Evolutionary conservation across 37 sponge, comb jelly and placozoan species (phyloP).

Genomic region (Axinella damicornis): DNA sequence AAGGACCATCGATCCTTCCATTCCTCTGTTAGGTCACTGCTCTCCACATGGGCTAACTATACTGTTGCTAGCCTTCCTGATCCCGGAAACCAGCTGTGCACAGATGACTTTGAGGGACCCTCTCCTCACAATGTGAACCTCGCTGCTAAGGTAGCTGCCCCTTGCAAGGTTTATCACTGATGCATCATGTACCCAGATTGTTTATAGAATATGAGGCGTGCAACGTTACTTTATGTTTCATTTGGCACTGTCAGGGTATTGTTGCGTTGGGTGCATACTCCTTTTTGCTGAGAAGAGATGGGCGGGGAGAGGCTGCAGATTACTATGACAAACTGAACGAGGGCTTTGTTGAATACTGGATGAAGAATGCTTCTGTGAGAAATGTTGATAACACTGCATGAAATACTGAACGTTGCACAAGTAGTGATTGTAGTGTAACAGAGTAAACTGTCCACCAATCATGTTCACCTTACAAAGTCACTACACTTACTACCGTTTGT

Average conservation of each 20-base stretch:
- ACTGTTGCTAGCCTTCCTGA: slow-evolving; percentile 63
- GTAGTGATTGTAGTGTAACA: too few species aligned
- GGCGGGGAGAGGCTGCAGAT: slow-evolving; percentile 24
- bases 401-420: too few species aligned
- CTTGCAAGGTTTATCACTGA: background rate
- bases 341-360: slow-evolving; percentile 57
- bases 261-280: background rate
- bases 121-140: slow-evolving; percentile 81
- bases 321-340: background rate
- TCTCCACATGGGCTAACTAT: slow-evolving; percentile 64
- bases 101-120: slow-evolving; percentile 85
- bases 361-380: slow-evolving; percentile 41
- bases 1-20: background rate
- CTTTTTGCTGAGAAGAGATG: slow-evolving; percentile 42
- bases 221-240: too few species aligned
- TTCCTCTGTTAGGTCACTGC: slow-evolving; percentile 13
- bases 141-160: slow-evolving; percentile 63
- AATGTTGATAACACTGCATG: too few species aligned
- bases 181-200: background rate
- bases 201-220: too few species aligned
- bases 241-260: background rate
- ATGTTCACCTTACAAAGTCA: too few species aligned
- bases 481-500: too few species aligned
- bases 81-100: slow-evolving; percentile 78
- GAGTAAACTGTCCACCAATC: too few species aligned